These are phyloP conservation scores for Rhadinocentrus ornatus DNA, from an alignment of 2,797 vertebrate genomes.

Conservation along the genomic window DNA sequence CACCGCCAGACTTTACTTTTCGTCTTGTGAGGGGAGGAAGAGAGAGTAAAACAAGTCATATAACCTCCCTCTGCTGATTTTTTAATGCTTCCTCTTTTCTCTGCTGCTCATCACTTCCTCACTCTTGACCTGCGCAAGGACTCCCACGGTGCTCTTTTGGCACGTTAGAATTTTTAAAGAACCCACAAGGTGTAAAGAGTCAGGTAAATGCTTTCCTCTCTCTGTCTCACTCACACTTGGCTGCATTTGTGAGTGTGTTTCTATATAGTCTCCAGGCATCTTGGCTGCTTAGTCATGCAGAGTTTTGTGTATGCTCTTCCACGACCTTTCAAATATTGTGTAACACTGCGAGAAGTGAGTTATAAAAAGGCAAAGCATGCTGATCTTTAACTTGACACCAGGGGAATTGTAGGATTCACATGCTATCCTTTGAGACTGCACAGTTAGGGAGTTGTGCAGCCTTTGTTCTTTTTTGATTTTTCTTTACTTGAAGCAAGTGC, in stretches of 20 bases:
- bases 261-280: slow-evolving; percentile 34
- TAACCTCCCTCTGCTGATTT: slow-evolving; percentile 14
- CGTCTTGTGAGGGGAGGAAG: slow-evolving; percentile 8
- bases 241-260: slow-evolving; percentile 24
- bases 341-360: slow-evolving; percentile 48
- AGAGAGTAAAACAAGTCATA: slow-evolving; percentile 12
- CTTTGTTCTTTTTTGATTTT: slow-evolving; percentile 43
- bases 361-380: slow-evolving; percentile 66
- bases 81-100: slow-evolving; percentile 11
- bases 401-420: slow-evolving; percentile 36
- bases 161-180: slow-evolving; percentile 71
- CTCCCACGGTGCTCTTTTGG: slow-evolving; percentile 67
- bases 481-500: slow-evolving; percentile 39
- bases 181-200: slow-evolving; percentile 51
- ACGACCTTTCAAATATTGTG: slow-evolving; percentile 63
- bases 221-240: slow-evolving; percentile 28
- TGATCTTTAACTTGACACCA: slow-evolving; percentile 78
- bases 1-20: slow-evolving; percentile 34
- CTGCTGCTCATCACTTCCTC: slow-evolving; percentile 29
- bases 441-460: slow-evolving; percentile 42
- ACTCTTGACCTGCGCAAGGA: slow-evolving; percentile 59
- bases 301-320: slow-evolving; percentile 40
- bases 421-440: slow-evolving; percentile 21
- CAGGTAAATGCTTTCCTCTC: slow-evolving; percentile 33
- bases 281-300: slow-evolving; percentile 42